Base-by-base conservation (phyloP, 2,113 vertebrate genomes). In the Orycteropus afer region DNA sequence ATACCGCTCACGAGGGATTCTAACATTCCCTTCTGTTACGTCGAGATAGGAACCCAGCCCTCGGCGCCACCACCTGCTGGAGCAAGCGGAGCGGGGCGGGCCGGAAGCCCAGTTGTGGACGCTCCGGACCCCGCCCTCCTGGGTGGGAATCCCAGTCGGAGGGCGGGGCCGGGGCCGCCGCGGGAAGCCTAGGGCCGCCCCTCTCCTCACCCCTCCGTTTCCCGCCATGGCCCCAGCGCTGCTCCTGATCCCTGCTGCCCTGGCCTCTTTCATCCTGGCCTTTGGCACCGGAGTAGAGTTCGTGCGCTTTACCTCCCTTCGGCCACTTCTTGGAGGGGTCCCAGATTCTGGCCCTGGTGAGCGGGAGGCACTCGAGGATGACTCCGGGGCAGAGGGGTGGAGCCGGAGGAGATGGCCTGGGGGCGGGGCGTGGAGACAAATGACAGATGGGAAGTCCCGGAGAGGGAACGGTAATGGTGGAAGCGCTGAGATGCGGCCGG, bases 261-360 rank as follows among this genome's bases (percentile, higher is more conserved):
- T 97, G 57, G 96, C 42, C 49, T 84, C 96, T n/a, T 98, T 97
- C 89, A 34, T 89, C n/a, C 94, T 97, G 89, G 94, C 97, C 57
- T 97, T 97, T 53, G 90, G 92, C 82, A 98, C 98, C 0, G 98
- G 97, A 34, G 83, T 97, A 87, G 98, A 96, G 76, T 93, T 98
- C 96, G 97, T 97, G 40, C 97, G 97, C 51, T 98, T 97, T 0
- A 71, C 95, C 4, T 98, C 98, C n/a, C 97, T 98, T 49, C 95
- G 93, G 37, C 95, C 94, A 1, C 86, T 97, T 12, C 96, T 96
- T 0, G 78, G 97, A 92, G 96, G 96, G 55, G 25, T 10, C 49
- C 85, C 40, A 40, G 95, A 78, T 47, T 63, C 65, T 0, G 89
- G 82, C 42, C n/a, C 81, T 1, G 97, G 95, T 97, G 96, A 97